These are phyloP conservation scores for Crambe crambe DNA, from an alignment of 37 sponge, comb jelly and placozoan species.

Conservation along the genomic window DNA sequence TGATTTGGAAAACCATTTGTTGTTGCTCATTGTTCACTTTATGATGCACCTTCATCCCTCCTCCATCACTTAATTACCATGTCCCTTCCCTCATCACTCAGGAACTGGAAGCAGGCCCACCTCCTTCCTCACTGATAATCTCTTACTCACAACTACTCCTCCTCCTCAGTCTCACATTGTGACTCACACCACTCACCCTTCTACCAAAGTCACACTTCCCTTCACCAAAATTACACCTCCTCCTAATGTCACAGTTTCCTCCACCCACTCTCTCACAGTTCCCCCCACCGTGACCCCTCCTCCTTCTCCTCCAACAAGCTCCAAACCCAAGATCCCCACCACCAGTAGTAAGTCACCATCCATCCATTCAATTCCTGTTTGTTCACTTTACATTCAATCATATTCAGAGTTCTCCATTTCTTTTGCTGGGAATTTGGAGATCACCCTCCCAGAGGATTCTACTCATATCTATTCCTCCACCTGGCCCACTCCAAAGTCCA, in stretches of 20 bases:
- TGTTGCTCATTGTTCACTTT: too few species aligned
- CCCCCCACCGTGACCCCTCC: not conserved
- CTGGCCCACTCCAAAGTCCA: slow-evolving; percentile 20
- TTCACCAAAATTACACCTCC: not conserved
- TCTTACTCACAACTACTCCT: not conserved
- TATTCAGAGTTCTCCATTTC: slow-evolving; percentile 19
- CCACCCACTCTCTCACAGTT: not conserved
- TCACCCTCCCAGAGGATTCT: slow-evolving; percentile 41
- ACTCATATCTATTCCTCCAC: slow-evolving; percentile 37
- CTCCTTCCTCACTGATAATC: not conserved
- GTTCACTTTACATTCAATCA: not conserved
- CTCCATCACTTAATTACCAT: too few species aligned
- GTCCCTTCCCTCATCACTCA: too few species aligned
- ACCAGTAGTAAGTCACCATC: too few species aligned
- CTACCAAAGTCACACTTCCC: not conserved
- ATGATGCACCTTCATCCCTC: too few species aligned
- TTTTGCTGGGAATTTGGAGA: slow-evolving; percentile 23
- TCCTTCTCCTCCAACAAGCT: not conserved
- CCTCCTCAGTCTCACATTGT: not conserved
- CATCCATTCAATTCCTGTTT: not conserved
- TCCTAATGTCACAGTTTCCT: not conserved
- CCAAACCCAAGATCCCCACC: too few species aligned
- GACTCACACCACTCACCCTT: not conserved
- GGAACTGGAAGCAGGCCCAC: too few species aligned
- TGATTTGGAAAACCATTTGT: too few species aligned